These are phyloP conservation scores for Desmophyllum pertusum DNA, from an alignment of 92 coral and sea anemone genomes.

Conservation along the genomic window DNA sequence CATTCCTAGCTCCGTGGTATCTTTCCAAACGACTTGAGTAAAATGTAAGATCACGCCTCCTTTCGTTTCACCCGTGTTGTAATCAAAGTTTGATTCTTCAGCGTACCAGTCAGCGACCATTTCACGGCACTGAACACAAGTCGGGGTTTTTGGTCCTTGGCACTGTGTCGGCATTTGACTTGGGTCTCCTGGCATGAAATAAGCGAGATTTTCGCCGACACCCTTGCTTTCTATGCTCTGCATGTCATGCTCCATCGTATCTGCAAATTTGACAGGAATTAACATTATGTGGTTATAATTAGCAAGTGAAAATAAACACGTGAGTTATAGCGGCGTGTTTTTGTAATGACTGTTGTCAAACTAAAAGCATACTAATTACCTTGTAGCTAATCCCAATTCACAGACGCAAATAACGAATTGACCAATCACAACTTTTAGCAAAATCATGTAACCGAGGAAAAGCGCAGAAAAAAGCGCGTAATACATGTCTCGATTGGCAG, in stretches of 20 bases:
- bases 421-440: too few species aligned
- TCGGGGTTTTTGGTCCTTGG: conserved; percentile 40
- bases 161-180: conserved; percentile 58
- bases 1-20: conserved; percentile 74
- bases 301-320: too few species aligned
- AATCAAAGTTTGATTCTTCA: conserved; percentile 73
- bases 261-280: neutral
- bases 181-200: conserved; percentile 60
- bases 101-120: conserved; percentile 85
- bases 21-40: conserved; percentile 93
- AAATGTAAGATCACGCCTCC: conserved; percentile 73
- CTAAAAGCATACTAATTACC: too few species aligned
- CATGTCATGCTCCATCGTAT: conserved; percentile 65
- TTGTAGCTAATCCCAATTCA: too few species aligned
- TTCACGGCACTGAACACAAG: conserved; percentile 73
- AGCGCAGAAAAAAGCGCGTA: too few species aligned
- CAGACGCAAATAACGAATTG: too few species aligned
- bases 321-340: too few species aligned
- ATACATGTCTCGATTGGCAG: too few species aligned
- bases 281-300: neutral
- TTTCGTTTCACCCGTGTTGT: conserved; percentile 57
- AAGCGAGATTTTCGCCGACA: conserved; percentile 85
- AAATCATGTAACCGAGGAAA: too few species aligned
- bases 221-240: conserved; percentile 22
- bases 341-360: too few species aligned